phyloP scores from a whole-genome alignment of 2,113 vertebrate genomes.

The Lepus americanus region DNA sequence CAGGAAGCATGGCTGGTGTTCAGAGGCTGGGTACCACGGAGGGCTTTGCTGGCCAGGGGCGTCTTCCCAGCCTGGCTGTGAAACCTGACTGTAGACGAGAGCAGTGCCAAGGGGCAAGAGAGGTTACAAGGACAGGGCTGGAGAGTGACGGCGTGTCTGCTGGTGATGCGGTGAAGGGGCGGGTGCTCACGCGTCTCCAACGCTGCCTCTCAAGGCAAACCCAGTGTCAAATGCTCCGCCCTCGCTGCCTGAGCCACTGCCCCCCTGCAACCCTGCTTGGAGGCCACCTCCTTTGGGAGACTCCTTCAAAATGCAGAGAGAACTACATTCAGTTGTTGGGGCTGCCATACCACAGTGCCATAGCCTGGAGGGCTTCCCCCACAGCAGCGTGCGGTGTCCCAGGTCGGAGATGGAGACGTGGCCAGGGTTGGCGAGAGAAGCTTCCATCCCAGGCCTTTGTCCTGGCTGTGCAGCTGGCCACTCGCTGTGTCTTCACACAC shows the following conservation, averaged over 20 bases:
- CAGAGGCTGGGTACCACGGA: not conserved
- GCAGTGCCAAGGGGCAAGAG: too few species aligned
- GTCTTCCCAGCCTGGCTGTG: not conserved
- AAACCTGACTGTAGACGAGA: not conserved
- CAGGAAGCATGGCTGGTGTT: not conserved
- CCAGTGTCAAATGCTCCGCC: not conserved
- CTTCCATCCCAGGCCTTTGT: too few species aligned
- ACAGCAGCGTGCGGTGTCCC: not conserved
- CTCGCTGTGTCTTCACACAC: not conserved
- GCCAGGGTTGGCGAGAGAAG: not conserved
- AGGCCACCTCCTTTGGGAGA: not conserved
- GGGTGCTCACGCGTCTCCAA: not conserved
- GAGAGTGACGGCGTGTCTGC: not conserved
- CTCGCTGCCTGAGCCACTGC: not conserved
- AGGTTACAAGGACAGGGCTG: fast-evolving
- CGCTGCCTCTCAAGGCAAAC: not conserved
- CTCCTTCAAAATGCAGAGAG: not conserved
- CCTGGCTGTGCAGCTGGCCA: not conserved
- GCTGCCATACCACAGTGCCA: not conserved
- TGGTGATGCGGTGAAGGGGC: too few species aligned
- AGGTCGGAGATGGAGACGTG: not conserved
- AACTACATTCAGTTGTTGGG: not conserved
- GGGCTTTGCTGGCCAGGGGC: fast-evolving
- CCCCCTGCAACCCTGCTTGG: not conserved
- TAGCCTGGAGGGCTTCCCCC: not conserved